These are phyloP conservation scores for Panulirus ornatus DNA, from an alignment of 1,140 invertebrate genomes.

Conservation along the genomic window DNA sequence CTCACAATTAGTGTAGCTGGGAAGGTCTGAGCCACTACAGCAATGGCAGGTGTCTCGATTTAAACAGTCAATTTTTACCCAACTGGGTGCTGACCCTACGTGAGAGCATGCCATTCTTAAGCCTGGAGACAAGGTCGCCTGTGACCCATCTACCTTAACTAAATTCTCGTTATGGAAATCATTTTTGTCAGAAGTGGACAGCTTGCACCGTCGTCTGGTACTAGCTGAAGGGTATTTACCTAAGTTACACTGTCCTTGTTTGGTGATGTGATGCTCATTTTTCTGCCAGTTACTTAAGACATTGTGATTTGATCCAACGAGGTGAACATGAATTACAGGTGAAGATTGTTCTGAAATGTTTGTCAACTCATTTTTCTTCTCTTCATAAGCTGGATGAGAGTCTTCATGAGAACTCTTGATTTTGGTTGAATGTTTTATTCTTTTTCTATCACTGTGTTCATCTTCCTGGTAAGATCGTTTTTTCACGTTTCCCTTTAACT, in stretches of 20 bases:
- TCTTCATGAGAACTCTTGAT: not conserved
- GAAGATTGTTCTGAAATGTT: not conserved
- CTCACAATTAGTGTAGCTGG: not conserved
- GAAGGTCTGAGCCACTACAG: not conserved
- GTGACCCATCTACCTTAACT: not conserved
- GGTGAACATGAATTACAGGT: constrained; percentile 11
- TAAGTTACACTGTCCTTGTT: no score
- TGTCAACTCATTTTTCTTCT: not conserved
- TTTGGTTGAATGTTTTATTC: not conserved
- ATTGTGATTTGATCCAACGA: not conserved
- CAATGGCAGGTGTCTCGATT: not conserved
- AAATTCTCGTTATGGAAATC: not conserved
- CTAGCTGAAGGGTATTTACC: not conserved
- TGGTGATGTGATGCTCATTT: not conserved
- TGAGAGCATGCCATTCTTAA: not conserved
- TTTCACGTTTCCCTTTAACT: not conserved
- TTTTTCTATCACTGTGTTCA: not conserved
- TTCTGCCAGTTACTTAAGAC: not conserved
- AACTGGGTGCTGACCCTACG: not conserved
- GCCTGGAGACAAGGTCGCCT: not conserved
- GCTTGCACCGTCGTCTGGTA: not conserved
- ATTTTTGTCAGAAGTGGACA: not conserved
- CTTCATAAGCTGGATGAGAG: not conserved
- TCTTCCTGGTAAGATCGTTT: not conserved
- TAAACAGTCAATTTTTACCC: not conserved